Evolutionary conservation across 2,888 invertebrate genomes (phyloP).

Genomic region (Rapana venosa): DNA sequence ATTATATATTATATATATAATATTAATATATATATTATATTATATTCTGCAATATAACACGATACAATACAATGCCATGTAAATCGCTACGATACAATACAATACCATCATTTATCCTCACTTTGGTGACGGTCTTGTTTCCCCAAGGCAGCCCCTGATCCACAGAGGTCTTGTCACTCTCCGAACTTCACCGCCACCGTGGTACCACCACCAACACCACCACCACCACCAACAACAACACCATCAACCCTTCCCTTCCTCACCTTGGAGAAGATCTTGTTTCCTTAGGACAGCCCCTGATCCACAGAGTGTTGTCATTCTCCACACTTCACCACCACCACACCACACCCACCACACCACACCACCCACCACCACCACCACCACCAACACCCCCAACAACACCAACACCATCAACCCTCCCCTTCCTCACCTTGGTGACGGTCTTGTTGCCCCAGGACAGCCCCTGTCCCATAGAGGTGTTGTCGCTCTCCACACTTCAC

Average conservation of each 20-base stretch:
- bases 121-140: slow-evolving; percentile 39
- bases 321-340: slow-evolving; percentile 60
- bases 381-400: neutral
- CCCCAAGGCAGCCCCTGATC: slow-evolving; percentile 60
- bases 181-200: slow-evolving; percentile 46
- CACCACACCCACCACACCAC: neutral
- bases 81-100: too few relatives aligned
- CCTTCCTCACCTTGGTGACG: slow-evolving; percentile 39
- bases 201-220: too few relatives aligned
- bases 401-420: slow-evolving; percentile 1
- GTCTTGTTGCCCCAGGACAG: slow-evolving; percentile 52
- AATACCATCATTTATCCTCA: too few relatives aligned
- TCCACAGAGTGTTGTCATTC: slow-evolving; percentile 32
- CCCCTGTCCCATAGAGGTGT: slow-evolving; percentile 65
- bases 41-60: too few relatives aligned
- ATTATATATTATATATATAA: too few relatives aligned
- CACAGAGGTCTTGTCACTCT: slow-evolving; percentile 66
- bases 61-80: too few relatives aligned
- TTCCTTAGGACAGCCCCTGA: neutral
- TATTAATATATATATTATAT: too few relatives aligned
- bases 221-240: neutral
- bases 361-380: neutral
- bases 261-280: too few relatives aligned
- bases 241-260: neutral
- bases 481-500: slow-evolving; percentile 60